A percentile compares a stretch with the other conserved stretches of the same genome.
Evolutionary conservation across 2,888 invertebrate species (phyloP).

Genomic region (Leptopterna dolabrata): DNA sequence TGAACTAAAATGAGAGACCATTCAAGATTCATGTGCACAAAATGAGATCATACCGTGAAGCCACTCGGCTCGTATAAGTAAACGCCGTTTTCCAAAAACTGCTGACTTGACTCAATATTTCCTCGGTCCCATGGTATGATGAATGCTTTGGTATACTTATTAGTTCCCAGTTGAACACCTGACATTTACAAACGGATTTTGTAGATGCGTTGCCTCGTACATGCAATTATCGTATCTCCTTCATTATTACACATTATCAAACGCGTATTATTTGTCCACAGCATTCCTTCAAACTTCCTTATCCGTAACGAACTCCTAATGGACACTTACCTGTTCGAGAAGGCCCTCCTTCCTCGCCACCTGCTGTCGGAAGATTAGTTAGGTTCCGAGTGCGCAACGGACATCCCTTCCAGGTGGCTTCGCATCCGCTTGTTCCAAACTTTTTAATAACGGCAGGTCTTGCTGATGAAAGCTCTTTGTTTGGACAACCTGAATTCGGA

Average conservation of each 20-base stretch:
- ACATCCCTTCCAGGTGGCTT: background rate
- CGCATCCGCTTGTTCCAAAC: background rate
- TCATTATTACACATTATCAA: background rate
- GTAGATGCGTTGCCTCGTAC: no score
- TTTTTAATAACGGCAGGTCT: background rate
- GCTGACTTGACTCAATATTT: no score
- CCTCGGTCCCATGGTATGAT: no score
- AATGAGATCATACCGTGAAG: no score
- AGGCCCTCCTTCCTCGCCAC: background rate
- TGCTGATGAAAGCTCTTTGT: background rate
- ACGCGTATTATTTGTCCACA: background rate
- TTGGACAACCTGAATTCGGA: background rate
- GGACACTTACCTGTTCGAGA: background rate
- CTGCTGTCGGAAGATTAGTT: background rate
- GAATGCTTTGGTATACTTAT: no score
- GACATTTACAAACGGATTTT: no score
- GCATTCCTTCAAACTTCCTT: background rate
- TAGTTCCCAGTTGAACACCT: no score
- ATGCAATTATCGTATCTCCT: no score
- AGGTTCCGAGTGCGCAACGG: background rate
- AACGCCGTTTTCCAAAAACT: no score
- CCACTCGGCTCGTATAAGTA: no score
- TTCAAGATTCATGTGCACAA: no score
- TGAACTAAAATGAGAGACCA: no score
- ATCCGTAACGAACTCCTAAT: background rate